These are phyloP conservation scores for Chelidonichthys spinosus DNA, from an alignment of 2,797 vertebrate species.

Conservation along the genomic window DNA sequence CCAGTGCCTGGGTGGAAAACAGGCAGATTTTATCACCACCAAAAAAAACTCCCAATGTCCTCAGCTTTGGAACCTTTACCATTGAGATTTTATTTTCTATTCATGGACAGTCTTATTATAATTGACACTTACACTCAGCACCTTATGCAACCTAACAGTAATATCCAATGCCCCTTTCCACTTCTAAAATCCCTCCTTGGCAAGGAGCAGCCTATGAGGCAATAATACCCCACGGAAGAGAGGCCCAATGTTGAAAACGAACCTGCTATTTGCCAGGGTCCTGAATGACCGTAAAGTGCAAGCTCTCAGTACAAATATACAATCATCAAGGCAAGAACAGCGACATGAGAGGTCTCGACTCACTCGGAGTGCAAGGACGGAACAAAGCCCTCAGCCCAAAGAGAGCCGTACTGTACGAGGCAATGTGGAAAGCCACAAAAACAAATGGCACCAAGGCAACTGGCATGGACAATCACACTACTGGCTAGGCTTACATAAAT, in stretches of 20 bases:
- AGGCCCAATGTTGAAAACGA: conserved; percentile 53
- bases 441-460: conserved; percentile 33
- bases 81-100: conserved; percentile 20
- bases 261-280: conserved; percentile 66
- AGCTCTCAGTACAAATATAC: conserved; percentile 64
- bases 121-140: conserved; percentile 39
- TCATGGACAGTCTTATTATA: conserved; percentile 44
- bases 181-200: conserved; percentile 55
- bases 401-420: conserved; percentile 40
- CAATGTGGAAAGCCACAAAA: conserved; percentile 42
- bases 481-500: conserved; percentile 41
- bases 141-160: conserved; percentile 32
- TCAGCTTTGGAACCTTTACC: background rate
- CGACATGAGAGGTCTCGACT: conserved; percentile 60
- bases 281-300: conserved; percentile 66
- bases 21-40: background rate
- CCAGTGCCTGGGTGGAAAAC: background rate
- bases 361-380: conserved; percentile 55
- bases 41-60: background rate
- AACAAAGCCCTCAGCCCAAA: conserved; percentile 61
- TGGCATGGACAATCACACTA: conserved; percentile 50
- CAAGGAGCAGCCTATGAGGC: conserved; percentile 34
- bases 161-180: conserved; percentile 39
- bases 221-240: conserved; percentile 48
- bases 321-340: conserved; percentile 61